Evolutionary conservation across 2,113 vertebrate species (phyloP).

Genomic region (Myiagra hebetior): DNA sequence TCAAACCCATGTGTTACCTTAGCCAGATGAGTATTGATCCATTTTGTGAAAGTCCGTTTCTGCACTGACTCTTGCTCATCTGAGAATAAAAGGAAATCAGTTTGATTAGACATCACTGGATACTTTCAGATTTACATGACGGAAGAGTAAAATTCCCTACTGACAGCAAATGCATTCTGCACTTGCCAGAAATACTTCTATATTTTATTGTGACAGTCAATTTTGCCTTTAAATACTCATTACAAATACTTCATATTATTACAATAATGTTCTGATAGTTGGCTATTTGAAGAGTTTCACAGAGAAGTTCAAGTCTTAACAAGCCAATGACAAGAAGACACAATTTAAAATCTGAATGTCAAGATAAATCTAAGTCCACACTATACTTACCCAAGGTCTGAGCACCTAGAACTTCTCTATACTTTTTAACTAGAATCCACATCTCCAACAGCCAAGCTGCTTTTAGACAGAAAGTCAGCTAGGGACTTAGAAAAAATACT

Average conservation of each 20-base stretch:
- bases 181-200: not conserved
- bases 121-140: not conserved
- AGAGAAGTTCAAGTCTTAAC: not conserved
- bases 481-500: not conserved
- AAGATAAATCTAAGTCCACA: not conserved
- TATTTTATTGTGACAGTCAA: not conserved
- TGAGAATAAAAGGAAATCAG: constrained; percentile 45
- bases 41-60: constrained; percentile 98
- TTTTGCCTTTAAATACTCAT: not conserved
- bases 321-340: not conserved
- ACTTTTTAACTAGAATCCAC: not conserved
- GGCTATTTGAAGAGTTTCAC: not conserved
- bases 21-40: constrained; percentile 97
- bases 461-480: not conserved
- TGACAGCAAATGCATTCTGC: not conserved
- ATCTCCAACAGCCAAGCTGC: not conserved
- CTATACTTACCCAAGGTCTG: not conserved
- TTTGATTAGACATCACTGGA: constrained; percentile 3
- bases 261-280: not conserved
- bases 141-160: not conserved
- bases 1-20: constrained; percentile 80
- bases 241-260: not conserved
- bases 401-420: not conserved
- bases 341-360: not conserved
- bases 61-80: constrained; percentile 98